Conservation (phyloP, 2,113 vertebrate genomes). For the Apaloderma vittatum region DNA sequence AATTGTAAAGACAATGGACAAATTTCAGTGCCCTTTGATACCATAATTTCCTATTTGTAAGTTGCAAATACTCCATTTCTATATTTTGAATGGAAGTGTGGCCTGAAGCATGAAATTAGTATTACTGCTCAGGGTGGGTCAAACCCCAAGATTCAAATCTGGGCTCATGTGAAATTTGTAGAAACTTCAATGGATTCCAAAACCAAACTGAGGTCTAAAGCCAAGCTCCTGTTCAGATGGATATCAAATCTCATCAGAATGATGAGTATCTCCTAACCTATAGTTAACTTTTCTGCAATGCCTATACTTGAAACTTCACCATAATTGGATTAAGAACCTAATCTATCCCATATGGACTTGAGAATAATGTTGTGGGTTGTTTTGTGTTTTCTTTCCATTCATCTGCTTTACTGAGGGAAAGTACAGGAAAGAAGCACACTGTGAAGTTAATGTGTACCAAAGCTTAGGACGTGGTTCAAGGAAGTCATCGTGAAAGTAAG, state of each 20-base stretch:
- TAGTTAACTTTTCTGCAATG: not conserved
- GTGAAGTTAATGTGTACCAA: not conserved
- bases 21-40: conserved; percentile 19
- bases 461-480: not conserved
- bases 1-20: not conserved
- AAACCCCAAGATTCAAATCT: not conserved
- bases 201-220: not conserved
- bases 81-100: conserved; percentile 18
- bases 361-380: not conserved
- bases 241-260: not conserved
- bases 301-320: not conserved
- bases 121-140: not conserved
- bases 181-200: conserved; percentile 1
- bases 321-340: not conserved
- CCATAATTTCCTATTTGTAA: not conserved
- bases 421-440: not conserved
- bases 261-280: not conserved
- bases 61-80: conserved; percentile 4
- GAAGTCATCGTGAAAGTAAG: conserved; percentile 20
- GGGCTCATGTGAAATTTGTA: not conserved
- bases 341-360: conserved; percentile 3
- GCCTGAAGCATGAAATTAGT: conserved; percentile 17
- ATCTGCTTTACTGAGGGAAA: not conserved
- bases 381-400: not conserved
- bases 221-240: not conserved